Base-by-base conservation (phyloP, 2,797 vertebrate species). In the Triplophysa yarkandensis region DNA sequence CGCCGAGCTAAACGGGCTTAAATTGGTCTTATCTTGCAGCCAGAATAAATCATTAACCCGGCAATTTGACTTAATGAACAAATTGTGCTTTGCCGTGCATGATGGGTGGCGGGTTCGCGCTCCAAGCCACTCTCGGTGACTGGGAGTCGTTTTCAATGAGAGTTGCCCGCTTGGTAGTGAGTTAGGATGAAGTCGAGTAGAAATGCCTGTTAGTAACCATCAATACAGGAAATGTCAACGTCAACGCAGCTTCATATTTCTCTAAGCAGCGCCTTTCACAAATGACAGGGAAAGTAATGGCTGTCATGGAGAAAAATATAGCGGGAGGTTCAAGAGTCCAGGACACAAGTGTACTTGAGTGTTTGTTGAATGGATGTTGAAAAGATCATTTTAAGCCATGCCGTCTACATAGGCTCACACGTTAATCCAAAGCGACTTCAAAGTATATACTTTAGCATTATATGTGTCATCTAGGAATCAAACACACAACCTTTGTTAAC, bases 1-100 rank as follows among this genome's bases (percentile, higher is more conserved):
- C 66, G 19, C 55, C 25, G 25, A 19, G 60, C 16, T 63, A 74
- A 76, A 77, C 57, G 61, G 60, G 71, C 61, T 72, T 48, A 69
- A 82, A 70, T 82, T 46, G 27, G 71, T 52, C 62, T 80, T 71
- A 79, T 80, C 77, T 71, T 23, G 2, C 43, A 27, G 71, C 41
- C 23, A 58, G 72, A 44, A 71, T 71, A 73, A 63, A 76, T 58
- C 62, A 79, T 81, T 80, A 79, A 79, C 54, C 13, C 48, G 16
- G 39, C 69, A 41, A 57, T 74, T 28, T 13, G 44, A 19, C 6
- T 11, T 67, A 68, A 78, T 74, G 32, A 68, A 36, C 65, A 39
- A 76, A 71, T 32, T 62, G 27, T 19, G 21, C 21, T 61, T 30
- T 60, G 48, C 54, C 52, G 23, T 65, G 67, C 70, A 32, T 72